Conservation (phyloP, 2,797 vertebrate species). For the Glyptemys insculpta region DNA sequence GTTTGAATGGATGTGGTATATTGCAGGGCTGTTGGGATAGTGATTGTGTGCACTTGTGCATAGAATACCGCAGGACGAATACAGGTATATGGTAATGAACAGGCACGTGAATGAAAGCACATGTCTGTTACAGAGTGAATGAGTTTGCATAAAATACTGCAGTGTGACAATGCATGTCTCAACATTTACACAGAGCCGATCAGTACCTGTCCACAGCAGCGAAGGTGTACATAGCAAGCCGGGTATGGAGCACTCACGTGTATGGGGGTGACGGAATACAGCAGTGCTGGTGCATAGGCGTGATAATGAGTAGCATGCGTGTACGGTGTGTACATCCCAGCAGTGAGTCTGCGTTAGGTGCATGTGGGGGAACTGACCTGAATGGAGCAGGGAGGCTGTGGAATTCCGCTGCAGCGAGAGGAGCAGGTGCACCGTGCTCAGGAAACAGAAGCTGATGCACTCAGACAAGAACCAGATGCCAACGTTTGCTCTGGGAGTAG, state of each 20-base stretch:
- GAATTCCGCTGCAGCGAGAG: neutral
- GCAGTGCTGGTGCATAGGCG: fast-evolving
- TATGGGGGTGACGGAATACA: neutral
- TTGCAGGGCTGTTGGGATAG: neutral
- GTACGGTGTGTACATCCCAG: neutral
- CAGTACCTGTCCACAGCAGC: neutral
- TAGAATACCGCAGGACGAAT: neutral
- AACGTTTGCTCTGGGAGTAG: fast-evolving
- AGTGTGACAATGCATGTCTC: neutral
- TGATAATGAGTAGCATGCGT: fast-evolving
- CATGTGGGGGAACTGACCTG: neutral
- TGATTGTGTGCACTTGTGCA: neutral
- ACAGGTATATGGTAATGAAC: fast-evolving
- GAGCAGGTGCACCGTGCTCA: fast-evolving
- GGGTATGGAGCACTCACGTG: neutral
- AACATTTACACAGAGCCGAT: neutral
- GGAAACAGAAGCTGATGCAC: fast-evolving
- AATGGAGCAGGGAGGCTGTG: neutral
- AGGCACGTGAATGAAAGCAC: fast-evolving
- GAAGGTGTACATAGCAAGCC: too few relatives aligned
- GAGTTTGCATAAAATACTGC: neutral
- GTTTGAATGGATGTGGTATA: neutral
- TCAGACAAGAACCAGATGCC: fast-evolving
- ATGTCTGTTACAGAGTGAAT: neutral
- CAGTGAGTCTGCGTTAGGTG: fast-evolving